A percentile compares a stretch with the other conserved stretches of the same genome.
Evolutionary conservation across 2,888 invertebrate genomes (phyloP).

Genomic region (Rhogogaster chlorosoma): DNA sequence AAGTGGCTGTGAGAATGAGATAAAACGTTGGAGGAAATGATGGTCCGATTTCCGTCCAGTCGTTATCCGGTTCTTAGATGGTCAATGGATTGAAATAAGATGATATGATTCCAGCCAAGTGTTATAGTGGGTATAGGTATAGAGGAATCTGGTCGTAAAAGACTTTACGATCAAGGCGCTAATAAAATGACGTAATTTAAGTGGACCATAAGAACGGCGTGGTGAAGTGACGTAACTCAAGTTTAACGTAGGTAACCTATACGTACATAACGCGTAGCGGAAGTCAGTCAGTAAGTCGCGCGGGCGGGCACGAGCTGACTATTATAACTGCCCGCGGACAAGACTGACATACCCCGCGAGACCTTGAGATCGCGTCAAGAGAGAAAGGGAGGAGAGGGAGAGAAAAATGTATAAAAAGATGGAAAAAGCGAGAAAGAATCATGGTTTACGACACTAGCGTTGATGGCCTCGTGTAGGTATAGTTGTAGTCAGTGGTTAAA

Average conservation of each 20-base stretch:
- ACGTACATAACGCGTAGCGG: background rate
- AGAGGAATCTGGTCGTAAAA: constrained; percentile 70
- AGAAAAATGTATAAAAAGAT: background rate
- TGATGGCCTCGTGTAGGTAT: constrained; percentile 67
- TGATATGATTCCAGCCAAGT: background rate
- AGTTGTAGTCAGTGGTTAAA: constrained; percentile 26
- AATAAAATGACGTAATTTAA: constrained; percentile 77
- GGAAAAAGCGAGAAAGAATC: constrained; percentile 54
- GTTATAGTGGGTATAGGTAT: background rate
- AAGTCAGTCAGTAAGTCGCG: constrained; percentile 32
- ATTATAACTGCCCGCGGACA: constrained; percentile 32
- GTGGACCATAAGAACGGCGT: constrained; percentile 65
- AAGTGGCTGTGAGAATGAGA: background rate
- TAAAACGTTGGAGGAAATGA: background rate
- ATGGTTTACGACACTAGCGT: constrained; percentile 76
- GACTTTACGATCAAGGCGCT: constrained; percentile 75
- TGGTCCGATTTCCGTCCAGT: background rate
- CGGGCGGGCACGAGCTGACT: background rate
- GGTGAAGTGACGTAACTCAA: constrained; percentile 66
- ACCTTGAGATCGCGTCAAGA: constrained; percentile 16
- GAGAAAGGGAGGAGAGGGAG: background rate
- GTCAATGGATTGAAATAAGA: constrained; percentile 3
- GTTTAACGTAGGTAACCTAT: constrained; percentile 56
- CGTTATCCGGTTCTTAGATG: background rate
- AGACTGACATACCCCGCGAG: background rate